Evolutionary conservation across 2,888 invertebrate species (phyloP).

Genomic region (Lepidocyrtoides sp.): DNA sequence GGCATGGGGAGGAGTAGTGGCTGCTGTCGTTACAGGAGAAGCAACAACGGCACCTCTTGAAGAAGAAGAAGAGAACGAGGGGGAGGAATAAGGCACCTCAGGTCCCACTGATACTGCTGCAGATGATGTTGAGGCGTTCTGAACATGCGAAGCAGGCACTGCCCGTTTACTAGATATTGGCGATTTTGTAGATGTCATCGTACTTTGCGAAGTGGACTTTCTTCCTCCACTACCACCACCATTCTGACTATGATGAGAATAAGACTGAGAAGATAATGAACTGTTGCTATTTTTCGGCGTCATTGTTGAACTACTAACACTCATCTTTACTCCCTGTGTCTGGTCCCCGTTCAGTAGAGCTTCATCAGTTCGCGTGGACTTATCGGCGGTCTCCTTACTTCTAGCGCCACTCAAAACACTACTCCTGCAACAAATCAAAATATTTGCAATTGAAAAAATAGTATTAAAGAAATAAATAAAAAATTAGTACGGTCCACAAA

Average conservation of each 20-base stretch:
- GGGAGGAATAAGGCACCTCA: constrained; percentile 84
- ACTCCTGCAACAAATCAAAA: constrained; percentile 60
- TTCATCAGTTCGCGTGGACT: constrained; percentile 91
- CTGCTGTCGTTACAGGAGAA: constrained; percentile 82
- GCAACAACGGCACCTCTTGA: constrained; percentile 69
- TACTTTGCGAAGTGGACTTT: neutral
- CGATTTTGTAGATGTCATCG: constrained; percentile 75
- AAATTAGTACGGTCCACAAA: no score
- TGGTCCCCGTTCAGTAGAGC: constrained; percentile 86
- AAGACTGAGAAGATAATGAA: constrained; percentile 51
- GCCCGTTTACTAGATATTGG: constrained; percentile 83
- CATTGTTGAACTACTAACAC: no score
- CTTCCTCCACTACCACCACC: constrained; percentile 42
- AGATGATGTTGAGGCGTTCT: constrained; percentile 67
- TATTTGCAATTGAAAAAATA: neutral
- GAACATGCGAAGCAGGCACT: constrained; percentile 81
- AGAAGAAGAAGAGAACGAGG: no score
- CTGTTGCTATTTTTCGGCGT: no score
- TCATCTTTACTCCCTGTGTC: constrained; percentile 77
- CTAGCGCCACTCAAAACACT: constrained; percentile 80
- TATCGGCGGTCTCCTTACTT: constrained; percentile 88
- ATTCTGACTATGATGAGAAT: constrained; percentile 73
- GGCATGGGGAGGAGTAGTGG: no score
- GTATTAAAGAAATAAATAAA: no score
- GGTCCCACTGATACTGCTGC: constrained; percentile 79